phyloP scores from a whole-genome alignment of 2,113 vertebrate genomes.

The Pseudopipra pipra region DNA sequence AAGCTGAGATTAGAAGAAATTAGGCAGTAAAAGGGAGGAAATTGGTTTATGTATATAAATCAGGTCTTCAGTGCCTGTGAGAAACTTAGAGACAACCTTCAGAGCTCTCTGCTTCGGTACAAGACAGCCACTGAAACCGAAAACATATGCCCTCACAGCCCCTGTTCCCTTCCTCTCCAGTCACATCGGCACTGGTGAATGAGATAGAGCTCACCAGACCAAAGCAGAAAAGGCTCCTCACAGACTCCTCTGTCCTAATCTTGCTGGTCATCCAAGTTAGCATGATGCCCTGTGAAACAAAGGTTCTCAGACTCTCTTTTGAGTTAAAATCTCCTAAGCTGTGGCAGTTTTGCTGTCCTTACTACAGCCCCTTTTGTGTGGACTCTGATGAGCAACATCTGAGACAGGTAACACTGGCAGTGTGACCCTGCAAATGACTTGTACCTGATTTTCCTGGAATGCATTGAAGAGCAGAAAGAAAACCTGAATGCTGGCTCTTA shows the following conservation, averaged over 20 bases:
- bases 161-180: background rate
- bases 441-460: background rate
- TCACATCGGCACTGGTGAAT: background rate
- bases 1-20: background rate
- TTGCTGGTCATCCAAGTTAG: background rate
- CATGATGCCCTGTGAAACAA: background rate
- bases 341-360: background rate
- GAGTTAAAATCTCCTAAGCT: background rate
- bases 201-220: background rate
- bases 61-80: background rate
- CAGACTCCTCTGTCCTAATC: background rate
- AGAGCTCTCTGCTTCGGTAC: background rate
- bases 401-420: background rate
- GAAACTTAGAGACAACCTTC: background rate
- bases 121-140: background rate
- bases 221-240: background rate
- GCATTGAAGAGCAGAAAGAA: background rate
- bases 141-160: background rate
- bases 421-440: background rate
- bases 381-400: background rate
- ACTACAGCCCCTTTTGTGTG: background rate
- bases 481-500: background rate
- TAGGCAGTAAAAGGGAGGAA: background rate
- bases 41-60: background rate
- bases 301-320: background rate